These are phyloP conservation scores for Theristicus caerulescens DNA, from an alignment of 2,113 vertebrate species.

Conservation along the genomic window DNA sequence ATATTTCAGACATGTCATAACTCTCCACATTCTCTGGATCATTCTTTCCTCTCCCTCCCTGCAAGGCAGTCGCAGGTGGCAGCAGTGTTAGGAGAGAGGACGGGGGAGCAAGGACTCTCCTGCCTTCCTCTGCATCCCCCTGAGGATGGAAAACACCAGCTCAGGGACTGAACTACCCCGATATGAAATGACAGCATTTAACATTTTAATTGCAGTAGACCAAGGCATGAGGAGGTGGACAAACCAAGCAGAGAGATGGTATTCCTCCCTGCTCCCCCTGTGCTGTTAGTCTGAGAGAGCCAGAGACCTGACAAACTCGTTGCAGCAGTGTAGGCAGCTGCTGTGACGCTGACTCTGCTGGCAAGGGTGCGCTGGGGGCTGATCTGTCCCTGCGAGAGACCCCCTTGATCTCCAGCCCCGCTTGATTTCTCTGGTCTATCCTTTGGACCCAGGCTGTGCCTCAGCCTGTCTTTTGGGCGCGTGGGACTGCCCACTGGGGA, in stretches of 20 bases:
- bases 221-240: background rate
- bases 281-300: background rate
- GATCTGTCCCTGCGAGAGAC: background rate
- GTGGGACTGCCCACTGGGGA: conserved; percentile 62
- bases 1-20: background rate
- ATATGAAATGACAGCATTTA: background rate
- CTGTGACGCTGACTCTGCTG: background rate
- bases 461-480: conserved; percentile 8
- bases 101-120: background rate
- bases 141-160: background rate
- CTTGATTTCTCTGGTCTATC: conserved; percentile 69
- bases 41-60: background rate
- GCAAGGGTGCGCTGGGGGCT: background rate
- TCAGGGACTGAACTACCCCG: background rate
- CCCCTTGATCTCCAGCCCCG: background rate
- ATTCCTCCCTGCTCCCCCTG: background rate
- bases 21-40: background rate
- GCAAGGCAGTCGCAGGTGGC: background rate
- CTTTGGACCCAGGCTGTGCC: conserved; percentile 27
- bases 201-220: background rate
- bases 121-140: background rate
- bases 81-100: background rate
- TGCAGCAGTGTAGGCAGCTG: background rate
- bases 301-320: background rate
- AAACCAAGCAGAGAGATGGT: background rate